Conservation (phyloP, 2,888 invertebrate genomes). For the Bembecia ichneumoniformis region DNA sequence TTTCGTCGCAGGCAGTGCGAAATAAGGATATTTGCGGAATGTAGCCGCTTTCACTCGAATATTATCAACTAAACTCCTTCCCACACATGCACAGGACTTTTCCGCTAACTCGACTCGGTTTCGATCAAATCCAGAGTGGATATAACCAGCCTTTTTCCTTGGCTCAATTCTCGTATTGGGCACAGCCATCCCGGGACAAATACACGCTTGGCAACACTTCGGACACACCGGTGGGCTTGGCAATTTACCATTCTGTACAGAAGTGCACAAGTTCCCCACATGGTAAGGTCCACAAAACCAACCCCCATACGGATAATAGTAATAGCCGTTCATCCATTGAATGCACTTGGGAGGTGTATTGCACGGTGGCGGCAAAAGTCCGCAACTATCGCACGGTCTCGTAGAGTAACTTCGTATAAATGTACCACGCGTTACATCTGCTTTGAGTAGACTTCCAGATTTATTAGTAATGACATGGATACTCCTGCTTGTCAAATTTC, state of each 20-base stretch:
- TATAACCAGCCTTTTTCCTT: background rate
- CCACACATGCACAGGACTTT: too few relatives aligned
- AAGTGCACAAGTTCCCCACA: slow-evolving; percentile 1
- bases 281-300: slow-evolving; percentile 34
- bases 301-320: slow-evolving; percentile 27
- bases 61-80: too few relatives aligned
- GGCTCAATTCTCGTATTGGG: background rate
- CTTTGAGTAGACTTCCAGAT: too few relatives aligned
- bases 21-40: too few relatives aligned
- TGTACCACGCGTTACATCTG: too few relatives aligned
- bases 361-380: slow-evolving; percentile 14
- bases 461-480: too few relatives aligned
- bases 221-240: background rate
- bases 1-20: too few relatives aligned
- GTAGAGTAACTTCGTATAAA: background rate
- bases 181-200: background rate
- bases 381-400: slow-evolving; percentile 7
- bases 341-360: slow-evolving; percentile 20
- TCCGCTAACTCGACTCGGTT: too few relatives aligned
- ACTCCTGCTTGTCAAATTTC: too few relatives aligned
- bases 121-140: background rate
- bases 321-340: slow-evolving; percentile 25
- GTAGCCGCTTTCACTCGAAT: too few relatives aligned
- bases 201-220: background rate
- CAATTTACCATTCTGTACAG: background rate